Conservation (phyloP, 2,888 invertebrate species). For the Eudasyphora cyanicolor region DNA sequence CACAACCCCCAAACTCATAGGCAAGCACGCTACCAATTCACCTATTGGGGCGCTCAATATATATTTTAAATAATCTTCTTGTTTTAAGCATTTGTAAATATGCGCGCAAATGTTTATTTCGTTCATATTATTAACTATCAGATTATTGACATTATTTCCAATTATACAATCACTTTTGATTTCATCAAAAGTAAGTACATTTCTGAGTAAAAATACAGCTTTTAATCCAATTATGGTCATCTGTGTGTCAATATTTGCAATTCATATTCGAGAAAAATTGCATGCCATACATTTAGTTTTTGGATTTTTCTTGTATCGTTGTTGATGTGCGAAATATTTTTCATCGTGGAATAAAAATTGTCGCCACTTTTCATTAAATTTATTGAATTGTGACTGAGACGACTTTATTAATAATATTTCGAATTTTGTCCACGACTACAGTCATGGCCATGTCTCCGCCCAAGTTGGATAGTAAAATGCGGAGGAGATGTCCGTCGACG, state of each 20-base stretch:
- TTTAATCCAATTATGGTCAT: background rate
- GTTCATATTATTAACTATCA: background rate
- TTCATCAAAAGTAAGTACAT: background rate
- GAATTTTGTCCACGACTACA: background rate
- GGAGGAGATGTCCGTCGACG: background rate
- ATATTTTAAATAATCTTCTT: no score
- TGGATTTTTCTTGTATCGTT: no score
- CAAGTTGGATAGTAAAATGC: no score
- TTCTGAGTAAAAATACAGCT: background rate
- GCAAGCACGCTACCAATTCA: no score
- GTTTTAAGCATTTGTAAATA: background rate
- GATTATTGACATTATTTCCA: background rate
- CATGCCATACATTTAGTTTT: no score
- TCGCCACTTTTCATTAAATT: background rate
- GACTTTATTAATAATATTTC: background rate
- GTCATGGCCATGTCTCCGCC: background rate
- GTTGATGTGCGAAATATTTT: no score
- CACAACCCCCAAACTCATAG: no score
- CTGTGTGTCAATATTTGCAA: background rate
- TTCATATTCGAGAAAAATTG: background rate
- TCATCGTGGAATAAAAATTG: no score
- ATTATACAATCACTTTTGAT: slow-evolving; percentile 8
- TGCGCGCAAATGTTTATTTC: background rate
- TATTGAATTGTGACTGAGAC: background rate
- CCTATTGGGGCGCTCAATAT: no score